Base-by-base conservation (phyloP, 30 jellyfish, hydroid and myxozoan genomes). In the Morbakka virulenta region DNA sequence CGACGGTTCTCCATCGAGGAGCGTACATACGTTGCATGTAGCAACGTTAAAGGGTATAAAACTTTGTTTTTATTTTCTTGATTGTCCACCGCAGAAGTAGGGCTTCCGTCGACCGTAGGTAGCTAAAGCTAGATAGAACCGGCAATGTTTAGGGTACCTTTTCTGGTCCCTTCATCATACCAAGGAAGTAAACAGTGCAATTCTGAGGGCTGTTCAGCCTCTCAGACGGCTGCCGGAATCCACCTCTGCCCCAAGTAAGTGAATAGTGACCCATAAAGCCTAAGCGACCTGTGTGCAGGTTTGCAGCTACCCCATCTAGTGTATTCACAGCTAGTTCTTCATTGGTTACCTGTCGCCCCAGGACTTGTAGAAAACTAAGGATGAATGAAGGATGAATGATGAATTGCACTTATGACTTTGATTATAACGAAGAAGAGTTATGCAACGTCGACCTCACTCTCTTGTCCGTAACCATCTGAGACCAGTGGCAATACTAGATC, bases 141-240 rank as follows among this genome's bases (percentile, higher is more conserved):
- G 67, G 69, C 79, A 31, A 29, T 67, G 79, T 67, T 67, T 67
- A 4, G n/a, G 11, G 4, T 26, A 70, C 82, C 82, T 70, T 47
- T 70, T 70, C 76, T 70, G 47, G 82, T n/a, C 80, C 9, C 17
- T 41, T 41, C 57, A 9, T 17, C 57, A 41, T n/a, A n/a, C n/a
- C 57, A 6, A 41, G 13, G 57, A 17, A 17, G 17, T 41, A 17
- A 41, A 17, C 57, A 41, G 9, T 41, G 57, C 17, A 17, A 41
- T 41, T 17, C 57, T 41, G 17, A 41, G 57, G 17, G 17, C 13
- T 41, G 57, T 17, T 41, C 57, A 41, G 57, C 17, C 17, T 9
- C 57, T 41, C 57, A 41, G 57, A 17, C 17, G 9, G 57, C 57
- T 41, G 17, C 13, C 57, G 57, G 17, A 41, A 6, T 17, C 57